A percentile compares a stretch with the other conserved stretches of the same genome.
These are phyloP conservation scores for Strigops habroptila DNA, from an alignment of 2,113 vertebrate genomes.

Conservation along the genomic window DNA sequence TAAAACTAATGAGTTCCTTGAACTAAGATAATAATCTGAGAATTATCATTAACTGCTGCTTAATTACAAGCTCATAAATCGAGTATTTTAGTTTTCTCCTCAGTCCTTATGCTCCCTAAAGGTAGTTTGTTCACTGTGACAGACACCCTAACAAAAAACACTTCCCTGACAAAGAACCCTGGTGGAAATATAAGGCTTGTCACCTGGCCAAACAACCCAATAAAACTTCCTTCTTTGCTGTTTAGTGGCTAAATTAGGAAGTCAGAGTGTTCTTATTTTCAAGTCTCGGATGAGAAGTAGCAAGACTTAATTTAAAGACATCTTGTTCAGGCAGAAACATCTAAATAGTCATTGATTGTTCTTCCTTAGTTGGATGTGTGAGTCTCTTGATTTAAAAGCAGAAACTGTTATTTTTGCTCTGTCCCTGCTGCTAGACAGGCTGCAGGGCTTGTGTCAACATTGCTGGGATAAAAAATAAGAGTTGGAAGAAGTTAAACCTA, in stretches of 20 bases:
- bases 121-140: background rate
- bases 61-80: background rate
- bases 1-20: background rate
- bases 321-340: constrained; percentile 46
- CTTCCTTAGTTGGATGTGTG: background rate
- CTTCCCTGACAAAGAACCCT: background rate
- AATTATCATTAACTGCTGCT: background rate
- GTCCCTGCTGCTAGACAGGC: background rate
- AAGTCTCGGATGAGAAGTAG: background rate
- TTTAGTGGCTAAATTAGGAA: constrained; percentile 27
- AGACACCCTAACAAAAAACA: background rate
- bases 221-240: background rate
- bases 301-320: constrained; percentile 56
- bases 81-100: background rate
- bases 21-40: background rate
- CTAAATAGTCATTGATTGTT: constrained; percentile 53
- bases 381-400: background rate
- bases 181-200: background rate
- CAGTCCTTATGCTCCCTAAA: background rate
- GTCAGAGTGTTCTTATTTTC: background rate
- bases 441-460: background rate
- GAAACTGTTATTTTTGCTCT: constrained; percentile 1
- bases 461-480: background rate
- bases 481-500: background rate
- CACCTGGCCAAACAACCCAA: background rate